Evolutionary conservation across 2,113 vertebrate genomes (phyloP), one percentile per base, ranked within the genome.

Genomic region (Alouatta palliata): DNA sequence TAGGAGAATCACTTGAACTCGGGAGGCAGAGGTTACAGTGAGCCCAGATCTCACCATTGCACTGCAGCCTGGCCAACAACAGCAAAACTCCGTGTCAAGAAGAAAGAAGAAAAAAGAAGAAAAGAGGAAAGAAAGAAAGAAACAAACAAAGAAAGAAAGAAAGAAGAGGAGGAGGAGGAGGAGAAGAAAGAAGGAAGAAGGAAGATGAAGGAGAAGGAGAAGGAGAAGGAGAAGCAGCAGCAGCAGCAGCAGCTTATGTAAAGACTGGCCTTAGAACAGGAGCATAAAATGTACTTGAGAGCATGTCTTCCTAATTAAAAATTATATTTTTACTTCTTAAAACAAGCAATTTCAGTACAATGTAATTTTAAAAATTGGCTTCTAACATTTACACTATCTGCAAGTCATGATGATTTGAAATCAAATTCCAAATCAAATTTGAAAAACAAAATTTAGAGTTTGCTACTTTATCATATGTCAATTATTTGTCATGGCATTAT

Each of bases 391-490:
- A 43, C 54, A 21, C 61, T 23, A 21, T 71, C n/a, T 14, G 66
- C 21, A 66, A 68, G 30, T 49, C 14, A 47, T 56, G 21, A 77
- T 21, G 10, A 56, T 73, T 64, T 64, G 61, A 64, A 64, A 32
- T 64, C 61, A 64, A n/a, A 49, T 43, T 32, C 35, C 73, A 58
- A 52, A 61, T 73, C 49, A 92, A 91, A 95, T 75, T 83, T 70
- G 61, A 85, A 96, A 90, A 82, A 58, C 23, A 45, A 54, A 80
- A 68, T 75, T 90, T 93, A 95, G 30, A 93, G 91, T 64, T 35
- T 68, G 40, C 87, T 75, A 77, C 35, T 27, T 90, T 73, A 52
- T 54, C 56, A 45, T 64, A 64, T 73, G n/a, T 37, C 80, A 47
- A 64, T 58, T 95, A 61, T 77, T 89, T 79, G 30, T 40, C 56